Conservation (phyloP, 2,113 vertebrate species). For the Dendrocopos noguchii region DNA sequence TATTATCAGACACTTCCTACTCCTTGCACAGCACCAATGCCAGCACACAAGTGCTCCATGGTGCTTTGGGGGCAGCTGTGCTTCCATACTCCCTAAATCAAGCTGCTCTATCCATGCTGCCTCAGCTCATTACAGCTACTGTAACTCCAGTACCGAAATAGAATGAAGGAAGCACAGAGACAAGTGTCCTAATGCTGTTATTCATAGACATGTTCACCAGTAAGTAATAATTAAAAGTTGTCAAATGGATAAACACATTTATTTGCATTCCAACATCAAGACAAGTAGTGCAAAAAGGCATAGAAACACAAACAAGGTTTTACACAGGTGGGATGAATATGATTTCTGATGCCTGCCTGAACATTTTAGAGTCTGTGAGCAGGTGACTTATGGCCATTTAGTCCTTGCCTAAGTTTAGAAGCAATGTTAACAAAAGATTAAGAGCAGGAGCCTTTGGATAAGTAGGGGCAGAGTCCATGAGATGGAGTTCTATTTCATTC, state of each 20-base stretch:
- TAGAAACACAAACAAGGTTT: neutral
- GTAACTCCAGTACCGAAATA: neutral
- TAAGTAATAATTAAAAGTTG: neutral
- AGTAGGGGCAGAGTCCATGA: neutral
- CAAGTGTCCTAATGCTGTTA: neutral
- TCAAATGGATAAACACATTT: neutral
- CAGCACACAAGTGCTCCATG: neutral
- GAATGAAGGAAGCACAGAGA: neutral
- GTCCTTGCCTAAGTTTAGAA: neutral
- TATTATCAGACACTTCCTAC: neutral
- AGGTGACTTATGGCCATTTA: neutral
- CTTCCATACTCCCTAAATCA: neutral
- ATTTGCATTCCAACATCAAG: neutral
- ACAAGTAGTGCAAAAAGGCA: neutral
- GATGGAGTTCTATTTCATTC: neutral
- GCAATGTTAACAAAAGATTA: neutral
- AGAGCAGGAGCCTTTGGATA: neutral
- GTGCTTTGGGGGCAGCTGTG: neutral
- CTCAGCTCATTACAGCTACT: neutral
- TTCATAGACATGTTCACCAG: neutral
- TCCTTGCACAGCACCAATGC: neutral
- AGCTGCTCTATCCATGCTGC: neutral
- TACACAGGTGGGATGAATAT: neutral
- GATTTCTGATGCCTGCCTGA: neutral
- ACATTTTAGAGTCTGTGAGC: neutral